Evolutionary conservation across 2,797 vertebrate genomes (phyloP), one percentile per base, ranked within the genome.

Genomic region (Lagocephalus sceleratus): DNA sequence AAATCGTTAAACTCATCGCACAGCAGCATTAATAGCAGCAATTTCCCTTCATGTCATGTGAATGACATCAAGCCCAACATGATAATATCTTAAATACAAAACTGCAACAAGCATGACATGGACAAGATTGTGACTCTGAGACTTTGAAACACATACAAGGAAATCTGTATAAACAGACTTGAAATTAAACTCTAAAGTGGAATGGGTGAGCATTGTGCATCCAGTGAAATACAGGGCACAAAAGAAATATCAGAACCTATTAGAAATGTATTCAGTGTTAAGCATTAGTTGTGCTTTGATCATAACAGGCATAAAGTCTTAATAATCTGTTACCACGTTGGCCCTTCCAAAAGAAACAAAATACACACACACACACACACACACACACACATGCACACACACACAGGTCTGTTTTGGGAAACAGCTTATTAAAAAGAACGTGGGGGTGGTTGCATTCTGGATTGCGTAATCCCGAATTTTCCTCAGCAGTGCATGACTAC

Each of bases 381-480:
- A 44, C 42, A 63, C 44, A 63, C 17, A 38, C 20, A 49, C 42
- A 12, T 35, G 32, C 6, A 19, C 17, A 10, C n/a, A 25, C 38
- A 41, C 46, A 51, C 47, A 50, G 39, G 52, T 75, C 71, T 79
- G 66, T 78, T 85, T 80, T 70, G 70, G 75, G 76, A 83, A 86
- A 70, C 49, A 35, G 79, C 75, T 79, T 79, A 80, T 81, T 81
- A 73, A 78, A 78, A 75, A 68, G 71, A 78, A 63, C 51, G 58
- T 74, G 79, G 75, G 81, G 79, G 75, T 52, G 71, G 67, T 44
- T 70, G 76, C 68, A 79, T 82, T 82, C 70, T 80, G 12, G 51
- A 85, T 85, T 85, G 72, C 73, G 59, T 85, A 88, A 89, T 82
- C 69, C 69, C 63, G 78, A 23, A 72, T 81, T 81, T 80, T 68